Evolutionary conservation across 2,113 vertebrate genomes (phyloP), one percentile per base, ranked within the genome.

Genomic region (Orycteropus afer): DNA sequence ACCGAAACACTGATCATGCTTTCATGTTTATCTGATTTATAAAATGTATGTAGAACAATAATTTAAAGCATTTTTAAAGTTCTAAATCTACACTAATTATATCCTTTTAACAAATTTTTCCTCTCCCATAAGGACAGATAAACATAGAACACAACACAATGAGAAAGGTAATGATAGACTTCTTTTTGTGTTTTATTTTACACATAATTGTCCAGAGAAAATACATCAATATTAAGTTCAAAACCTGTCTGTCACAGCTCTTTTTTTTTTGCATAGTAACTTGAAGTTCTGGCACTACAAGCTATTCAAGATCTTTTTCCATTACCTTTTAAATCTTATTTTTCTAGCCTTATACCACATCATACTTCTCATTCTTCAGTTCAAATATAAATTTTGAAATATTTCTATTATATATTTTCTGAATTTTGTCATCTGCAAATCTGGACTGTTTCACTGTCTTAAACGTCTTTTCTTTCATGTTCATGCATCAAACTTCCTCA

Each of bases 21-120:
- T 77, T 77, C 45, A 77, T 32, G 25, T 77, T 84, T 71, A 84
- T 53, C 27, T 80, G 55, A 59, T 63, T 88, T 76, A 47, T 63
- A 69, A 91, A 59, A 88, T 32, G 29, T 34, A 57, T 20, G 27
- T 42, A 63, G 14, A 51, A 49, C 22, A 63, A 34, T 84, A 22
- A 45, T 45, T 7, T 53, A 73, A 94, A 47, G n/a, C 18, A 53
- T n/a, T 47, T 83, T 95, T 90, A 13, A 74, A 83, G 87, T 87
- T 15, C 18, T 67, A 69, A 94, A 78, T 37, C 1, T 79, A 93
- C 63, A 79, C 40, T 95, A 90, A 63, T n/a, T 32, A 65, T 10
- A 57, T 13, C 9, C 25, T 89, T 71, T 77, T 80, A 73, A 83
- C 17, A 17, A 83, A 77, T 29, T 45, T 63, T 89, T 82, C 74